Base-by-base conservation (phyloP, 2,888 invertebrate genomes). In the Cephus spinipes region DNA sequence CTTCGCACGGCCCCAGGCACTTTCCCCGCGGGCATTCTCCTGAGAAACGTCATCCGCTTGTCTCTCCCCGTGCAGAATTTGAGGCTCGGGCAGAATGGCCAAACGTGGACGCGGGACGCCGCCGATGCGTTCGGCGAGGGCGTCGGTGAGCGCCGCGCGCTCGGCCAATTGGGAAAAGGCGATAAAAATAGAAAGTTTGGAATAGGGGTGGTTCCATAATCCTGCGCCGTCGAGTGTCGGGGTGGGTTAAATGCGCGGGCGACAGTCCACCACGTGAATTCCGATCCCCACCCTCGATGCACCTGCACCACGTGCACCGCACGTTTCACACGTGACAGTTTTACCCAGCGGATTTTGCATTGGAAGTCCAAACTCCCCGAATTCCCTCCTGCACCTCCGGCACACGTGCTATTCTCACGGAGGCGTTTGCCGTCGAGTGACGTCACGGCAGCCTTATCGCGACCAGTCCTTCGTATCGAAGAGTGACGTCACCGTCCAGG, bases 171-270 rank as follows among this genome's bases (percentile, higher is more conserved):
- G 88, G 83, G 88, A 87, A 87, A 89, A 89, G 86, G 86, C 87
- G 84, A 82, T 84, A 88, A 89, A 89, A 87, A 88, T 86, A 83
- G 80, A 77, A 85, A 86, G 86, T 82, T 84, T 82, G 85, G 86
- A 85, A 84, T 84, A 84, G 86, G 89, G 89, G 89, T 88, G 89
- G 89, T 87, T 85, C 88, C 87, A 85, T 86, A 89, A 89, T 89
- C 89, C 89, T 88, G 89, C 82, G 81, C 81, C 84, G 84, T 69
- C 69, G 12, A 12, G 69, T 32, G 69, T 32, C 84, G 83, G 85
- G 88, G 84, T 88, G 89, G 88, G 85, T 85, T 87, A 88, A 89
- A 88, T 88, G 88, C 86, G 88, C 88, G 88, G 87, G 88, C 86
- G 87, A 69, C 86, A 85, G 40, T 88, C 86, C 82, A 77, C 79